A percentile compares a stretch with the other conserved stretches of the same genome.
Conservation (phyloP, 2,797 vertebrate species). For the Cyclura pinguis region DNA sequence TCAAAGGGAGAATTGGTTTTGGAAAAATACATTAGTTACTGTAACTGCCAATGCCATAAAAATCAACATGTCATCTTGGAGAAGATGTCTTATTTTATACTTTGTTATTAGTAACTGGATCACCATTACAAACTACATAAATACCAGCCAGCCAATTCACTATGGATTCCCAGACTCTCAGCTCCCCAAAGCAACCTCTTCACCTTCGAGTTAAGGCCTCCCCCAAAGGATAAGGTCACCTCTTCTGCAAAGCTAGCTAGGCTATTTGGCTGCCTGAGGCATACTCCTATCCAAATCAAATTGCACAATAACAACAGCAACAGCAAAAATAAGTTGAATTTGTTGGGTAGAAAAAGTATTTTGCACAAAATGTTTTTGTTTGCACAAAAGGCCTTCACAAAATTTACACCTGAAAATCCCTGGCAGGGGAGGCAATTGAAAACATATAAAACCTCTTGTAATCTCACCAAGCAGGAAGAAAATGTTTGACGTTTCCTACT, state of each 20-base stretch:
- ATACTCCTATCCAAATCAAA: background rate
- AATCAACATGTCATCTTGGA: slow-evolving; percentile 1
- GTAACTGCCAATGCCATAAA: background rate
- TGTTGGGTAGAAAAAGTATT: too few relatives aligned
- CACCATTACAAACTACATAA: background rate
- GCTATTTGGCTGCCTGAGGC: background rate
- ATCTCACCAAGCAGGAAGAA: too few relatives aligned
- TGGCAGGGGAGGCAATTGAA: too few relatives aligned
- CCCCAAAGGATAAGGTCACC: background rate
- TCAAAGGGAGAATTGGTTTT: slow-evolving; percentile 39
- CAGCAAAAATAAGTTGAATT: background rate
- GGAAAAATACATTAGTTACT: background rate
- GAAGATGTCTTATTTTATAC: background rate
- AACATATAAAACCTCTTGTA: too few relatives aligned
- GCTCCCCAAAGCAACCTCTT: background rate
- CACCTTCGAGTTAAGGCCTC: background rate
- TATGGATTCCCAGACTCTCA: background rate
- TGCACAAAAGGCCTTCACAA: too few relatives aligned
- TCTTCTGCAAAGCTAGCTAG: background rate
- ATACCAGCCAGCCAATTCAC: background rate
- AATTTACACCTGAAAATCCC: too few relatives aligned
- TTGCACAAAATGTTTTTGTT: too few relatives aligned
- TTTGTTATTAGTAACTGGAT: too few relatives aligned
- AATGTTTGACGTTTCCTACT: too few relatives aligned
- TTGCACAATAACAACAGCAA: background rate